These are phyloP conservation scores for Aplocera efformata DNA, from an alignment of 2,888 invertebrate genomes.

Conservation along the genomic window DNA sequence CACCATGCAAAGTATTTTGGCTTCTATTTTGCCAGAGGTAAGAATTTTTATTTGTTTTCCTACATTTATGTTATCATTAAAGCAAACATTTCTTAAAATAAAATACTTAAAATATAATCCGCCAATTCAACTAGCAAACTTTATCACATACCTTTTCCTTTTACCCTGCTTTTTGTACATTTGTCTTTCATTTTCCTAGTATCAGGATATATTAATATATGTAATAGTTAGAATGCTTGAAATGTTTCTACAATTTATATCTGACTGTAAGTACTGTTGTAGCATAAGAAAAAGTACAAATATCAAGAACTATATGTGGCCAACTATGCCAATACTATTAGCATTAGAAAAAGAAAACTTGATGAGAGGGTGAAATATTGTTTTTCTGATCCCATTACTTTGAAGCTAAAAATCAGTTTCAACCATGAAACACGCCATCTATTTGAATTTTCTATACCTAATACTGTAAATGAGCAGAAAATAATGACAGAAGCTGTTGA, in stretches of 20 bases:
- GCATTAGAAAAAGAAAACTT: slow-evolving; percentile 31
- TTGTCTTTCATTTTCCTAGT: too few relatives aligned
- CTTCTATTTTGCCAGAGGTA: slow-evolving; percentile 59
- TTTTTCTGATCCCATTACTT: slow-evolving; percentile 33
- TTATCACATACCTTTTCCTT: too few relatives aligned
- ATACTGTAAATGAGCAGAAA: too few relatives aligned
- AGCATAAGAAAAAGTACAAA: slow-evolving; percentile 53
- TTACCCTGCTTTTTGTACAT: too few relatives aligned
- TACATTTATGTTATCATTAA: slow-evolving; percentile 7
- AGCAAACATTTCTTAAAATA: too few relatives aligned
- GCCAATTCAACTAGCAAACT: too few relatives aligned
- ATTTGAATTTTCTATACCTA: slow-evolving; percentile 25
- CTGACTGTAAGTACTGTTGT: slow-evolving; percentile 40
- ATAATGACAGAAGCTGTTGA: too few relatives aligned
- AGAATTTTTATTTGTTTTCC: too few relatives aligned
- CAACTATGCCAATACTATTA: slow-evolving; percentile 37
- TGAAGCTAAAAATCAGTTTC: slow-evolving; percentile 24
- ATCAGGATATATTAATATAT: neutral
- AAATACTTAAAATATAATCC: too few relatives aligned
- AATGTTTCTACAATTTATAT: slow-evolving; percentile 5
- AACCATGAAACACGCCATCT: slow-evolving; percentile 28
- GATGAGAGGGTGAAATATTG: slow-evolving; percentile 3
- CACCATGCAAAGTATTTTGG: slow-evolving; percentile 48
- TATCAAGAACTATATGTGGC: slow-evolving; percentile 52
- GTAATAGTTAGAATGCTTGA: neutral